phyloP scores from a whole-genome alignment of 2,113 vertebrate genomes.

The Stercorarius parasiticus region DNA sequence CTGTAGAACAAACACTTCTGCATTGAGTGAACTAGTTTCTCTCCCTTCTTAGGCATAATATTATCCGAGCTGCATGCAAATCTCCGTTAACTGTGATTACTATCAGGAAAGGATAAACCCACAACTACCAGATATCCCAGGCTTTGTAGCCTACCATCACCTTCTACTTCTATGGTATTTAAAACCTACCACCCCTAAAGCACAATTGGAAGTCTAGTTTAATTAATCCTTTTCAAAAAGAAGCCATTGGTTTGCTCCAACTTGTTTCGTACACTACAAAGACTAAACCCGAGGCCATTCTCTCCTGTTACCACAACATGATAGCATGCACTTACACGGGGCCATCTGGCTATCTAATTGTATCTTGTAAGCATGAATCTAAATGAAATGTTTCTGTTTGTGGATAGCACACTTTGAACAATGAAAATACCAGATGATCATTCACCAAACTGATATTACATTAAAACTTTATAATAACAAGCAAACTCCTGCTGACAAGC shows the following conservation, averaged over 20 bases:
- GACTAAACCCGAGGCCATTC: not conserved
- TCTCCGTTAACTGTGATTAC: not conserved
- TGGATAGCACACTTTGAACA: not conserved
- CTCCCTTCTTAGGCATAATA: not conserved
- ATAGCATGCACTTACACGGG: not conserved
- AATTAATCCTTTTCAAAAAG: not conserved
- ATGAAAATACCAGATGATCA: not conserved
- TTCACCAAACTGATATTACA: not conserved
- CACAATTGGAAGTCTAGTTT: not conserved
- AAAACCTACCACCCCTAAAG: not conserved
- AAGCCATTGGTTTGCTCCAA: not conserved
- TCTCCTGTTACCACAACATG: not conserved
- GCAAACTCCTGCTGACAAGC: slow-evolving; percentile 6
- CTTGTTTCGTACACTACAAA: not conserved
- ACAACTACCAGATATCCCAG: not conserved
- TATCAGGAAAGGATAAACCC: not conserved
- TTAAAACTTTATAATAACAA: not conserved
- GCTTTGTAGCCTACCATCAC: not conserved
- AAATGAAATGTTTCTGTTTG: not conserved
- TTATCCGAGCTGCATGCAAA: not conserved
- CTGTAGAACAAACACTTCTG: not conserved
- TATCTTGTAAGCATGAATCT: not conserved
- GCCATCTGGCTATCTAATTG: not conserved
- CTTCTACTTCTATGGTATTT: not conserved
- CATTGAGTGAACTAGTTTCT: not conserved